phyloP scores from a whole-genome alignment of 1,140 invertebrate genomes.

The Eulimnadia texana region DNA sequence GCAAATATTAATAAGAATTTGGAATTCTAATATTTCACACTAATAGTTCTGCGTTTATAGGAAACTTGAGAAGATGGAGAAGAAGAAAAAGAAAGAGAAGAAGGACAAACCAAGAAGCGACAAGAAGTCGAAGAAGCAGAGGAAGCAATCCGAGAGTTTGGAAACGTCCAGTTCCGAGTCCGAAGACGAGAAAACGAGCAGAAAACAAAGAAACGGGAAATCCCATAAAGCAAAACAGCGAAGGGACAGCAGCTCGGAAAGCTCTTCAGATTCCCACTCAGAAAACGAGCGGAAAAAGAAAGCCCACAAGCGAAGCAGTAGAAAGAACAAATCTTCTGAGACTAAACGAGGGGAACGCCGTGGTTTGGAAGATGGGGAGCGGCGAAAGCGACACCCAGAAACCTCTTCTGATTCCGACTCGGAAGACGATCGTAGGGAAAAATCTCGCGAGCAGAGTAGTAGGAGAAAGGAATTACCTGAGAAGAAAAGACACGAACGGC shows the following conservation, averaged over 20 bases:
- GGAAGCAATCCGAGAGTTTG: slow-evolving; percentile 3
- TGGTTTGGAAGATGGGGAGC: too few species aligned
- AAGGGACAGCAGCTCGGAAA: too few species aligned
- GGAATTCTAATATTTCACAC: background rate
- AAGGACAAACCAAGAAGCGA: slow-evolving; percentile 14
- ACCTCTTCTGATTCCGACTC: too few species aligned
- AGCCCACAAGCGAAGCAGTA: too few species aligned
- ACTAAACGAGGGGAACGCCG: too few species aligned
- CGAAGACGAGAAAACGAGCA: background rate
- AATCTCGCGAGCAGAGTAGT: too few species aligned
- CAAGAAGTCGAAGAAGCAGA: slow-evolving; percentile 1
- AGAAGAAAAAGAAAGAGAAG: slow-evolving; percentile 11
- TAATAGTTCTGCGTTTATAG: background rate
- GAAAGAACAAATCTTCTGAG: too few species aligned
- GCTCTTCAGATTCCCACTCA: background rate
- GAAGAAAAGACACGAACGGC: background rate
- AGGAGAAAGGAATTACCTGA: too few species aligned
- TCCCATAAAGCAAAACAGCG: too few species aligned
- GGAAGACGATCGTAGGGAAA: too few species aligned
- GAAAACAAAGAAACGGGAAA: background rate
- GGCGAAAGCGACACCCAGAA: too few species aligned
- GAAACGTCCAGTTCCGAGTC: too few species aligned
- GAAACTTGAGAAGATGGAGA: slow-evolving; percentile 19
- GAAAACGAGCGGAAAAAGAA: background rate
- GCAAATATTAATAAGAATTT: background rate